Evolutionary conservation across 2,888 invertebrate genomes (phyloP), one percentile per base, ranked within the genome.

Genomic region (Smittia aterrima): DNA sequence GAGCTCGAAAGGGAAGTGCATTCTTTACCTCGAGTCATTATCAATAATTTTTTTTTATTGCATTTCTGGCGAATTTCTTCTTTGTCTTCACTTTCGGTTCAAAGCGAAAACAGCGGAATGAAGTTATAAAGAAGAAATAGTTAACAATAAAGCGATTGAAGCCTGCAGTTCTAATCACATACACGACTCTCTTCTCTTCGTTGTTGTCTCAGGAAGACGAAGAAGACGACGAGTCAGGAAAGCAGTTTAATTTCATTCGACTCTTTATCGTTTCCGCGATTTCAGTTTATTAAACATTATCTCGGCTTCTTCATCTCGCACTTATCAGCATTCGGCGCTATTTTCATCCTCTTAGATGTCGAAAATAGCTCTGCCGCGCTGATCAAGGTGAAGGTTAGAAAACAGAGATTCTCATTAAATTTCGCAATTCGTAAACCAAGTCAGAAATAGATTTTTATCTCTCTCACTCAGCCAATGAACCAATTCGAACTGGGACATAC

Each of bases 1-100:
- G 24, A n/a, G n/a, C 54, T 68, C 20, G 18, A 70, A 72, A 72
- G 62, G 72, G 72, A 72, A 72, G 72, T 58, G 58, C 27, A 62
- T 67, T 47, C 20, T 41, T 40, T 13, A n/a, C 38, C 7, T 40
- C 40, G 66, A 13, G 25, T 64, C 25, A 64, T 13, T 27, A 27
- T 9, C 64, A 27, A 64, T 25, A 64, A n/a, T n/a, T n/a, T 27
- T 25, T 64, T 64, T 64, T 64, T 27, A 24, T 64, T 20, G 25
- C 22, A 9, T 64, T 64, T 64, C 16, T 27, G 22, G 3, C 20
- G 64, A 64, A 64, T 13, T 64, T 27, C 27, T 58, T 64, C 27
- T 64, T 64, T 22, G 58, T 18, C 18, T 22, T 20, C 2, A 18
- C 18, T 58, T 58, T 58, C 22, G n/a, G n/a, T n/a, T n/a, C n/a